Percentiles rank a stretch among this genome's conserved stretches.
Evolutionary conservation across 2,797 vertebrate genomes (phyloP).

Genomic region (Pangasius macronema): DNA sequence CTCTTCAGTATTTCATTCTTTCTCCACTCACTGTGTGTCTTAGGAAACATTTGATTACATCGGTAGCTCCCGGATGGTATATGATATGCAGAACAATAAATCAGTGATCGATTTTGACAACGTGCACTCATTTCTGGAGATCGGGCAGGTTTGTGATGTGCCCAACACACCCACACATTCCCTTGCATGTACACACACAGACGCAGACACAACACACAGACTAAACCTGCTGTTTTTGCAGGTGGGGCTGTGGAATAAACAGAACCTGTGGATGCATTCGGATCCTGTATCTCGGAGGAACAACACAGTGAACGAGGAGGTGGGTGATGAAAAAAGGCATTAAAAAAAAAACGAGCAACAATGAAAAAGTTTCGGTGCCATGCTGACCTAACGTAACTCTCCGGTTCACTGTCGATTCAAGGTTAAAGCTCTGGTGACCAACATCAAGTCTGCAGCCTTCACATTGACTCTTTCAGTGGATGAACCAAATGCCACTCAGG

Average conservation of each 20-base stretch:
- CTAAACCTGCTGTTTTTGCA: slow-evolving; percentile 54
- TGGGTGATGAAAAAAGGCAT: slow-evolving; percentile 58
- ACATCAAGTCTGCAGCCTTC: slow-evolving; percentile 50
- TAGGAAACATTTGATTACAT: slow-evolving; percentile 98
- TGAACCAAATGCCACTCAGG: slow-evolving; percentile 69
- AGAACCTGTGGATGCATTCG: slow-evolving; percentile 85
- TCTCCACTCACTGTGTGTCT: neutral
- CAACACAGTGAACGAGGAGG: slow-evolving; percentile 71
- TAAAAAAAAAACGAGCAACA: neutral
- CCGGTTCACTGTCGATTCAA: slow-evolving; percentile 56
- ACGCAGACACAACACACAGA: neutral
- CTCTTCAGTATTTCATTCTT: neutral
- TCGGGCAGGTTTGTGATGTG: slow-evolving; percentile 84
- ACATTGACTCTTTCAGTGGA: slow-evolving; percentile 61
- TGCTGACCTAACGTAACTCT: neutral
- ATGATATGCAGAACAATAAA: slow-evolving; percentile 86
- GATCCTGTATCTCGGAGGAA: slow-evolving; percentile 86
- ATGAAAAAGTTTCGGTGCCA: neutral
- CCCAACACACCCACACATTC: neutral
- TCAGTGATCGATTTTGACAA: slow-evolving; percentile 86
- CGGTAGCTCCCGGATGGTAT: slow-evolving; percentile 94
- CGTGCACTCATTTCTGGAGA: slow-evolving; percentile 85
- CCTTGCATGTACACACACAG: neutral
- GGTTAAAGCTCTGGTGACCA: slow-evolving; percentile 71
- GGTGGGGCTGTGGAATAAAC: slow-evolving; percentile 78